Base-by-base conservation (phyloP, 2,797 vertebrate species). In the Eurystomus glaucurus region DNA sequence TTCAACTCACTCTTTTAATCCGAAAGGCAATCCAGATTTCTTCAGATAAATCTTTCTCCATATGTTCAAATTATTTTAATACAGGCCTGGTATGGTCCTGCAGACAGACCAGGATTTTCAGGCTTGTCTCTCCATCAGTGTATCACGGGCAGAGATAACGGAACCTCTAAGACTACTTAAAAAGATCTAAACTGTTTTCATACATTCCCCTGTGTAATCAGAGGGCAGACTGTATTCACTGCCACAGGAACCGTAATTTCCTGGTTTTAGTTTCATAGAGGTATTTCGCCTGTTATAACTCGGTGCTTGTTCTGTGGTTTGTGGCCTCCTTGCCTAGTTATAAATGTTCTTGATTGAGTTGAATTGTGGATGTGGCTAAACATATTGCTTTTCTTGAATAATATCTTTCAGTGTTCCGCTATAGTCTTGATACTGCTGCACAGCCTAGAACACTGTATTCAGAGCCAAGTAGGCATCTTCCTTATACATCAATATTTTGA, bases 241-340 rank as follows among this genome's bases (percentile, higher is more conserved):
- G 18, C 37, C 33, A 92, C 18, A 92, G 72, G 54, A 95, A 43
- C 12, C 57, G 18, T 26, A 52, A 86, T 65, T 89, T 84, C 81
- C 64, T 26, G 48, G 61, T 68, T 88, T 64, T 11, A 65, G 57
- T 74, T 78, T 71, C n/a, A 39, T 35, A 25, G 71, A 83, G 50
- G 37, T 90, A 88, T 74, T 75, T 80, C 2, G 2, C 72, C 66
- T 92, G 51, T 71, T 78, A 28, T 28, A 93, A 85, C 58, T 72
- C 12, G 2, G 16, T 64, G 62, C 69, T 65, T 89, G 39, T 92
- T 92, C 61, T 82, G 90, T 65, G 94, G 96, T 85, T 97, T 97
- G 94, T 88, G 92, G 96, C 54, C 91, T 88, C 43, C 75, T 19
- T 8, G 33, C 14, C 35, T 82, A 85, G 46, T 88, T 91, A 58